Conservation (phyloP, 2,113 vertebrate species). For the Myocastor coypus region DNA sequence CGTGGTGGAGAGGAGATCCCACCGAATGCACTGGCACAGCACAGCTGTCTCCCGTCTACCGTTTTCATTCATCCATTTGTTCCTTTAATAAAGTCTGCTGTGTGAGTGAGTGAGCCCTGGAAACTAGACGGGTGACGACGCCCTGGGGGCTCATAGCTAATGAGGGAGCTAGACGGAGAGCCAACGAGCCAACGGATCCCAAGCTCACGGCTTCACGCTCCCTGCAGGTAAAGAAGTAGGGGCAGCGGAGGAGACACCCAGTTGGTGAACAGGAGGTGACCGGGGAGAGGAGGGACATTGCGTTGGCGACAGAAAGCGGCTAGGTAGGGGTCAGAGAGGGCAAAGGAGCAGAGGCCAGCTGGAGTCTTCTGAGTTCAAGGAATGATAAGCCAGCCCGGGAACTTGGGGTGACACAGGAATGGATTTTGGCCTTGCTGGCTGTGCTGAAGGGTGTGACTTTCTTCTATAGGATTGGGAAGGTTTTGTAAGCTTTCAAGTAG, state of each 20-base stretch:
- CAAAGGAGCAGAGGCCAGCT: not conserved
- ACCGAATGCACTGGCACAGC: not conserved
- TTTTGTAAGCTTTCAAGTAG: conserved; percentile 10
- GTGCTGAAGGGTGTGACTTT: not conserved
- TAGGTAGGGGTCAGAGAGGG: not conserved
- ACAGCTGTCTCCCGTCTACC: not conserved
- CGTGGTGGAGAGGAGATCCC: not conserved
- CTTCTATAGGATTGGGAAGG: not conserved
- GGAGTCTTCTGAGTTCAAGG: not conserved
- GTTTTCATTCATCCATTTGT: not conserved
- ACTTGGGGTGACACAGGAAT: not conserved
- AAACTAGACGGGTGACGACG: not conserved
- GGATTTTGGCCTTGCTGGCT: not conserved
- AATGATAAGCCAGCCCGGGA: not conserved
- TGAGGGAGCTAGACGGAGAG: not conserved
- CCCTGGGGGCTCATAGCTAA: not conserved
- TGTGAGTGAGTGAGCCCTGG: not conserved
- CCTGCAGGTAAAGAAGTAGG: not conserved
- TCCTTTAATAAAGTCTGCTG: not conserved
- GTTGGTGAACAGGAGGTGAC: no score
- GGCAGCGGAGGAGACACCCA: not conserved
- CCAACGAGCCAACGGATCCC: not conserved
- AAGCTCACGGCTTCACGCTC: not conserved
- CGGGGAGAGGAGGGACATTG: not conserved
- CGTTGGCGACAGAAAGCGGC: not conserved